These are phyloP conservation scores for Hylaea fasciaria DNA, from an alignment of 2,888 invertebrate species.

Conservation along the genomic window DNA sequence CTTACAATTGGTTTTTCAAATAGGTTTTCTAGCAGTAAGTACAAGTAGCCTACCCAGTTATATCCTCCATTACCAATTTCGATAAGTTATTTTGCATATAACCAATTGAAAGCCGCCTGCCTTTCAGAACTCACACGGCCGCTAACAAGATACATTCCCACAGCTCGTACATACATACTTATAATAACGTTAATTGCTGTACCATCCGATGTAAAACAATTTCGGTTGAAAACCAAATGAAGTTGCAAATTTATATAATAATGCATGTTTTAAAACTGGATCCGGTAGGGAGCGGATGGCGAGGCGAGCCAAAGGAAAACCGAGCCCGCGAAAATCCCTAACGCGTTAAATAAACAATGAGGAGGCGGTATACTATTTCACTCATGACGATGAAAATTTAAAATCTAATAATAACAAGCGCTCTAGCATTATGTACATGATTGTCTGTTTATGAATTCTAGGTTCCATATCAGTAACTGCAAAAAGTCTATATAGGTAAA, in stretches of 20 bases:
- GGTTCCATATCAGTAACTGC: neutral
- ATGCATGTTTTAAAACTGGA: constrained; percentile 60
- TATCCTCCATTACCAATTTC: no score
- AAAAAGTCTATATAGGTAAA: no score
- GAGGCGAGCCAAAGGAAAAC: constrained; percentile 46
- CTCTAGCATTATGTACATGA: constrained; percentile 7
- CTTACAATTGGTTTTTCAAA: no score
- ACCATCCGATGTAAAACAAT: constrained; percentile 21
- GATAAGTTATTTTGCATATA: no score
- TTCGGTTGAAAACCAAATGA: constrained; percentile 37
- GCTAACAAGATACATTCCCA: no score
- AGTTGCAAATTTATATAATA: constrained; percentile 49
- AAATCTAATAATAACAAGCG: constrained; percentile 50
- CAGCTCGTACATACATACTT: no score
- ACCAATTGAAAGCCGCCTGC: no score
- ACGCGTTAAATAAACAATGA: constrained; percentile 65
- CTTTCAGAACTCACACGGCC: no score
- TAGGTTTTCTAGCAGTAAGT: no score
- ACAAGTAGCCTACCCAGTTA: no score
- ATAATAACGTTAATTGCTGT: neutral
- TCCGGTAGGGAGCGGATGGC: constrained; percentile 41
- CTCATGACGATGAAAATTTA: constrained; percentile 48
- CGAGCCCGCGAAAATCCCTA: constrained; percentile 57
- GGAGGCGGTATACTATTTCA: constrained; percentile 40
- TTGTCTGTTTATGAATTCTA: neutral